Evolutionary conservation across 2,888 invertebrate species (phyloP), one percentile per base, ranked within the genome.

Genomic region (Thumatha senex): DNA sequence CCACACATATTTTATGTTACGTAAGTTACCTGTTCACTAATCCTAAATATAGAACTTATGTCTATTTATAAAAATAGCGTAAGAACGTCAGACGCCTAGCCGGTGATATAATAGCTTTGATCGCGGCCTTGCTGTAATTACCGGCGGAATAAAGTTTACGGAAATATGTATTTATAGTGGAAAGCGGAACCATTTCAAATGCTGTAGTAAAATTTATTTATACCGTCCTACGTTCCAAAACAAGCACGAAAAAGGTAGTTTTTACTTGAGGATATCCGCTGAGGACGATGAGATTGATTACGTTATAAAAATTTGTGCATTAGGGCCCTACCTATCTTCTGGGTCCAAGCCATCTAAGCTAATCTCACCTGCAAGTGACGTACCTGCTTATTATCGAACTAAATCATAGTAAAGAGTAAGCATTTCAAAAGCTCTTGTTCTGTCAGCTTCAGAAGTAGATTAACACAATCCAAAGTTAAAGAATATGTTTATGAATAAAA

Each of bases 101-200:
- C 18, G 3, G 63, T 67, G 71, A 63, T 59, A 56, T 62, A 73
- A 63, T 58, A n/a, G 62, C 58, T 63, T 64, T 58, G 57, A 71
- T 63, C 52, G 59, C 60, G 75, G 68, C 75, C 80, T 79, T 73
- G 76, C 49, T 43, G 58, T 71, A 70, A 70, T 65, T 63, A 58
- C 65, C 59, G 58, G 64, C 66, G 67, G 60, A 58, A 60, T 62
- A 67, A 65, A 64, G 46, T 52, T 60, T 64, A 59, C 59, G 58
- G 61, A 60, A 52, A 54, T 48, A 41, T 61, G 51, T 56, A 61
- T 65, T 56, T 58, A 49, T 48, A 40, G 51, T 44, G 42, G 40
- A 55, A 56, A 61, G 39, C 61, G 66, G 51, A 51, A 52, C 43
- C 40, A 41, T 58, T 57, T 48, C 38, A 38, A 54, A 52, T 31